Evolutionary conservation across 2,113 vertebrate genomes (phyloP).

Genomic region (Ptilorrhoa leucosticta): DNA sequence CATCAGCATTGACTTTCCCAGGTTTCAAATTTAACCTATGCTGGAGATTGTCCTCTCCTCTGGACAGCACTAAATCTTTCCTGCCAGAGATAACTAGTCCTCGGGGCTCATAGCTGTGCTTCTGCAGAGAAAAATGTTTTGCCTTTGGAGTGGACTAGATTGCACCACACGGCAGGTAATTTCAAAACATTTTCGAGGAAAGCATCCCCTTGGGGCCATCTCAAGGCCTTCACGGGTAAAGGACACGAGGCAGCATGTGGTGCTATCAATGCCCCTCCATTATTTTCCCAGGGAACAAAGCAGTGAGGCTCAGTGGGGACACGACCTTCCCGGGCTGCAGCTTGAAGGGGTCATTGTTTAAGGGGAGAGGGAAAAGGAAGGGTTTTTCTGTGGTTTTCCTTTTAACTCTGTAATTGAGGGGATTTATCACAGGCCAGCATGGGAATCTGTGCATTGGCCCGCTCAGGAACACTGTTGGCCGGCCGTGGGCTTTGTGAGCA

Average conservation of each 20-base stretch:
- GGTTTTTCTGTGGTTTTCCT: neutral
- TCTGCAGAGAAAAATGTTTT: slow-evolving; percentile 16
- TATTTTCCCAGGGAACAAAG: neutral
- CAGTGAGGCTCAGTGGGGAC: neutral
- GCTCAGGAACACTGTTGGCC: neutral
- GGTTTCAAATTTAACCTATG: neutral
- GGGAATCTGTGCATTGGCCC: neutral
- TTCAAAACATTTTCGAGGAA: neutral
- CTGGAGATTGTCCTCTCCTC: neutral
- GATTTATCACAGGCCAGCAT: neutral
- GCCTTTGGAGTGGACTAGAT: neutral
- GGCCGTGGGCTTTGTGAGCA: neutral
- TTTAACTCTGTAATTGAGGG: neutral
- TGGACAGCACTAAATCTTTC: slow-evolving; percentile 2
- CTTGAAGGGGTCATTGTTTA: neutral
- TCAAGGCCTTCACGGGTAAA: neutral
- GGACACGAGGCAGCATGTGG: neutral
- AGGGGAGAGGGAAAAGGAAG: neutral
- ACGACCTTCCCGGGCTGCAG: neutral
- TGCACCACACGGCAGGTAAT: neutral
- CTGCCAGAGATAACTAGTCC: slow-evolving; percentile 9
- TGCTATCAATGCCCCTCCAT: neutral
- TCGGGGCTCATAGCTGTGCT: neutral
- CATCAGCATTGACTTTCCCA: neutral
- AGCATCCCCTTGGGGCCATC: neutral